These are phyloP conservation scores for Parochlus steinenii DNA, from an alignment of 2,888 invertebrate genomes.

Conservation along the genomic window DNA sequence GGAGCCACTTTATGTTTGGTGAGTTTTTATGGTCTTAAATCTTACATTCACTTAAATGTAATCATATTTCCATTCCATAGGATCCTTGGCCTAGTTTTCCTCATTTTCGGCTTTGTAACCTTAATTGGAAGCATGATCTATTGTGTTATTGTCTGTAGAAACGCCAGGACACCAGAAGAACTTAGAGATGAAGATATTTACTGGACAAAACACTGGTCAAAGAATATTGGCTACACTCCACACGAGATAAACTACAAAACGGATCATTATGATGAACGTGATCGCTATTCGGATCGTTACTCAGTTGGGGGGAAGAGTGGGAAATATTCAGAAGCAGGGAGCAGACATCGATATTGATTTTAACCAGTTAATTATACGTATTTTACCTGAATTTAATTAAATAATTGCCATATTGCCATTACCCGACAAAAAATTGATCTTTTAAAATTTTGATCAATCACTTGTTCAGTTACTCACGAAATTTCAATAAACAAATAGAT, in stretches of 20 bases:
- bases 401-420: no score
- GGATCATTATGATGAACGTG: conserved; percentile 43
- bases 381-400: no score
- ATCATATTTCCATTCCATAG: conserved; percentile 35
- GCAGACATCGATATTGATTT: conserved; percentile 28
- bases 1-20: conserved; percentile 76
- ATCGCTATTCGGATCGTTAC: conserved; percentile 54
- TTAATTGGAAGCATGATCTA: conserved; percentile 71
- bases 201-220: conserved; percentile 86
- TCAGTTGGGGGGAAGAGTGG: conserved; percentile 56
- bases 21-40: no score
- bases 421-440: no score
- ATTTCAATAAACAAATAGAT: no score
- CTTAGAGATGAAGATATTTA: conserved; percentile 68
- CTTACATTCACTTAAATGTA: no score
- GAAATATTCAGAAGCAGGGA: conserved; percentile 55
- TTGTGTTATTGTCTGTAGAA: conserved; percentile 69
- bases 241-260: conserved; percentile 68
- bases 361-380: no score
- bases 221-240: conserved; percentile 56
- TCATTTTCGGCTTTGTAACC: conserved; percentile 75
- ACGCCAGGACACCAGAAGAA: conserved; percentile 57
- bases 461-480: no score
- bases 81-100: conserved; percentile 73
- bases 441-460: no score